Conservation (phyloP, 1,140 invertebrate species). For the Bombus impatiens region DNA sequence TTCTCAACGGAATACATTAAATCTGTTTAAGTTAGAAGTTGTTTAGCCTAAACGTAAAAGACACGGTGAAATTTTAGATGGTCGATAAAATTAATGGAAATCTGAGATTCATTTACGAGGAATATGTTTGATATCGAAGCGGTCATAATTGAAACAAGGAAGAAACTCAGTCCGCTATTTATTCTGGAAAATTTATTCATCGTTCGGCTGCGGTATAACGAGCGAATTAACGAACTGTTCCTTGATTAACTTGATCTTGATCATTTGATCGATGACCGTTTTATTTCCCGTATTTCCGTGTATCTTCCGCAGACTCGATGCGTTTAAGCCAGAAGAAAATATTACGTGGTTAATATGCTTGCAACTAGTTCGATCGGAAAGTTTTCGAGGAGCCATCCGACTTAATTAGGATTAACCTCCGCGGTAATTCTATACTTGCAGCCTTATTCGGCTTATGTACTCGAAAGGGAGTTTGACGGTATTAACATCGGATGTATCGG, state of each 20-base stretch:
- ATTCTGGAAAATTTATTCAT: neutral
- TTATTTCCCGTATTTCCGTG: neutral
- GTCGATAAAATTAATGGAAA: neutral
- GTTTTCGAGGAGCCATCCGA: neutral
- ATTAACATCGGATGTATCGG: neutral
- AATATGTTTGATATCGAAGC: no score
- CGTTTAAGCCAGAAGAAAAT: neutral
- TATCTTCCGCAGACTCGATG: neutral
- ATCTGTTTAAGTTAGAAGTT: neutral
- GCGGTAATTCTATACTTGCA: neutral
- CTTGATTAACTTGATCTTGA: neutral
- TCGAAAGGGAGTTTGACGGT: conserved; percentile 12
- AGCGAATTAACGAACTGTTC: neutral
- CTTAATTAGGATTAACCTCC: conserved; percentile 30
- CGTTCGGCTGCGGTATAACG: no score
- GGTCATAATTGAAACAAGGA: neutral
- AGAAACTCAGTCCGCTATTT: neutral
- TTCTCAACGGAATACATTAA: neutral
- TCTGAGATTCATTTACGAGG: no score
- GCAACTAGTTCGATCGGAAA: neutral
- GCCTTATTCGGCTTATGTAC: conserved; percentile 12
- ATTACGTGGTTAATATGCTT: neutral
- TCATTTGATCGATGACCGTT: neutral
- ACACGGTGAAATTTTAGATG: neutral
- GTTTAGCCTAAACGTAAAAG: no score